Base-by-base conservation (phyloP, 2,797 vertebrate species). In the Leontopithecus rosalia region DNA sequence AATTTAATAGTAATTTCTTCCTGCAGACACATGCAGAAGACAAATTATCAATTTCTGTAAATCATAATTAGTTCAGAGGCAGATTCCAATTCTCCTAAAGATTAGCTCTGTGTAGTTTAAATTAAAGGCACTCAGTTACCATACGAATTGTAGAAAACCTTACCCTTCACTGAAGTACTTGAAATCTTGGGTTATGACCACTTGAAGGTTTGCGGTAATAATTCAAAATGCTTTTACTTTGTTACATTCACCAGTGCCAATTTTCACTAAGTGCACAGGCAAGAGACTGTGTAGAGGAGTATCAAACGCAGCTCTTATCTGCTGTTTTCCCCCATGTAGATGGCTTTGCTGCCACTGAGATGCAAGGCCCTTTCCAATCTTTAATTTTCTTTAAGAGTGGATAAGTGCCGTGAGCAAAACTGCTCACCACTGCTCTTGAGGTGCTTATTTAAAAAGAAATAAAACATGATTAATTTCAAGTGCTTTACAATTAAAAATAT, bases 401-500 rank as follows among this genome's bases (percentile, higher is more conserved):
- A 64, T 97, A 97, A 98, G 97, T 97, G 96, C 97, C 36, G 1
- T 82, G 95, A 97, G 97, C 97, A 97, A 97, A 91, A 96, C 96
- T 79, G 97, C 86, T 96, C 96, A 83, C 96, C 88, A 91, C 91
- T 88, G 96, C 95, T 97, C 97, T 96, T 70, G 95, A 97, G 96
- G 96, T 96, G 96, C 97, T 98, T 97, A 98, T 95, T 97, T 98
- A 97, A 98, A 97, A 97, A 93, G 97, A 97, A 98, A 98, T 97
- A 97, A 98, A 98, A 97, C 97, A 95, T 95, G 97, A 97, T 98
- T 97, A 97, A 97, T 97, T 97, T 97, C 97, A 97, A 98, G 98
- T 97, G 97, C 95, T 97, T 97, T 87, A 97, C 97, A 98, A 97
- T 98, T 98, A 98, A 97, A 98, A 98, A 95, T 97, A 97, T 96